Base-by-base conservation (phyloP, 2,888 invertebrate species). In the Bellardia bayeri region DNA sequence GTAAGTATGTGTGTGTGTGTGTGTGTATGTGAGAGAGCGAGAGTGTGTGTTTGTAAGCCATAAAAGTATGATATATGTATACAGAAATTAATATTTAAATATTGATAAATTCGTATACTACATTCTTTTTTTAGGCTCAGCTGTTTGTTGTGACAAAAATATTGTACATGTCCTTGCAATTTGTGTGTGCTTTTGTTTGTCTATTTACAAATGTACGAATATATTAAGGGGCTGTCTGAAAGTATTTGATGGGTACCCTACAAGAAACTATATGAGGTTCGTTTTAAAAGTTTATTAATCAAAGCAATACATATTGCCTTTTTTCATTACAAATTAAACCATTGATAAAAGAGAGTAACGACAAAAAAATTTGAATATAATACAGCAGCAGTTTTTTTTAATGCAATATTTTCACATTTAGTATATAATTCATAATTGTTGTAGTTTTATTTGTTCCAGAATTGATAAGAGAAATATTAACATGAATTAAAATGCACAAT, bases 31-130 rank as follows among this genome's bases (percentile, higher is more conserved):
- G 30, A 61, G 68, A n/a, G n/a, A n/a, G 23, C 0, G 23, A 23
- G 23, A 23, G 7, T 33, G 33, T 33, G n/a, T 63, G 61, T 78
- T 56, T 66, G 9, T 68, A 40, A 61, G 68, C 75, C 49, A 75
- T 82, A 61, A 82, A 82, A 82, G 68, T 82, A 80, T 82, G 82
- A 74, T 75, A 82, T 82, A 75, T 69, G 23, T 63, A 33, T 45
- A n/a, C 11, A 66, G 11, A 69, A 69, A 69, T 82, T 82, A 82
- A 69, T 75, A 75, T 75, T 82, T 75, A 82, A 82, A 82, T 82
- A 82, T 82, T 82, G 75, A 82, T 82, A 68, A 68, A 75, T 82
- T 63, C 82, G 69, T 63, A 82, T 68, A 58, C 37, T 54, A 45
- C n/a, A 45, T 68, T 68, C 2, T 13, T 63, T 45, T 63, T 75